Base-by-base conservation (phyloP, 2,888 invertebrate genomes). In the Sinotaia quadrata region DNA sequence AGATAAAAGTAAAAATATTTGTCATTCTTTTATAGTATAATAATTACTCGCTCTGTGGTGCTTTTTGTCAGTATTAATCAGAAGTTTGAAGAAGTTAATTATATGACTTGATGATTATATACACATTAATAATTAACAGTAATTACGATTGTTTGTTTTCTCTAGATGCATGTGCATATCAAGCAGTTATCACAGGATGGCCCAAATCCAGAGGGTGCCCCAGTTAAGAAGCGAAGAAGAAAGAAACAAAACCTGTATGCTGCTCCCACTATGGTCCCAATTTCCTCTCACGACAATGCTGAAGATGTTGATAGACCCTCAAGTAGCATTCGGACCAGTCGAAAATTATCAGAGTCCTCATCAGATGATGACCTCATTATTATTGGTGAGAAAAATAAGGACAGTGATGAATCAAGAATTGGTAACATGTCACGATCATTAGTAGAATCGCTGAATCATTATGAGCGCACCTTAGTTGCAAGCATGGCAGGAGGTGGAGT, bases 141-240 rank as follows among this genome's bases (percentile, higher is more conserved):
- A n/a, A n/a, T n/a, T n/a, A n/a, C n/a, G n/a, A 68, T 56, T 44
- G 21, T 37, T 59, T 33, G 59, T 65, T 51, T 63, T 34, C 70
- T 49, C 47, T 72, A 78, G 78, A 78, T 77, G 77, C 78, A 78
- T 63, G 73, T 78, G 54, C 78, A 78, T 65, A 76, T 77, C 70
- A 77, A 77, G 67, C 75, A 77, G 33, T 60, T 77, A 29, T 44
- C 56, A 24, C n/a, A 21, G 15, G 71, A 73, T 27, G 73, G 69
- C 31, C 74, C 67, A 31, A 68, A 67, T 29, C 21, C 68, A 10
- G 63, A 68, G 7, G 68, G 68, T 18, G 47, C 56, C 15, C 49
- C 63, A n/a, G 63, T 63, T 54, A 72, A 72, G 54, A 70, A 69
- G 54, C 63, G 71, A 10, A 72, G 73, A 54, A 72, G 72, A 41